Evolutionary conservation across 2,797 vertebrate genomes (phyloP).

Genomic region (Propithecus perrieri): DNA sequence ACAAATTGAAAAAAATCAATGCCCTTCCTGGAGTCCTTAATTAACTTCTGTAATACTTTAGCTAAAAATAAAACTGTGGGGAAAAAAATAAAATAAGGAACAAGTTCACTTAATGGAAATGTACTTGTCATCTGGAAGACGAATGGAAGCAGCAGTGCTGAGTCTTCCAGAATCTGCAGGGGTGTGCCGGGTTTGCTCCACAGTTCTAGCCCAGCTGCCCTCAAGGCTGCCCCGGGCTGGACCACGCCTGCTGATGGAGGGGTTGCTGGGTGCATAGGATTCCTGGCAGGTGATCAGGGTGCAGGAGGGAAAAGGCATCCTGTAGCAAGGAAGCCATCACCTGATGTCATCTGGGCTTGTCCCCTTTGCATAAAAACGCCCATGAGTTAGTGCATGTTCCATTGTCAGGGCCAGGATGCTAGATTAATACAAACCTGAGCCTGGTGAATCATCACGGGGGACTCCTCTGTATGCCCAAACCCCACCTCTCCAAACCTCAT

Average conservation of each 20-base stretch:
- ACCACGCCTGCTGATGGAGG: background rate
- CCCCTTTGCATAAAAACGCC: background rate
- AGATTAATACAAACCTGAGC: background rate
- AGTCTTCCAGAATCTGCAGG: background rate
- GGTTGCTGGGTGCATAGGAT: background rate
- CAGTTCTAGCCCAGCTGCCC: background rate
- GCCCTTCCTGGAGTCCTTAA: background rate
- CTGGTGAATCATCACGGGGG: background rate
- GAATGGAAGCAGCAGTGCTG: background rate
- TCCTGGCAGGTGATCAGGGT: background rate
- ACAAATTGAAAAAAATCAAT: constrained; percentile 27
- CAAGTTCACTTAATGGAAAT: background rate
- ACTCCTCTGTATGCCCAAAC: background rate
- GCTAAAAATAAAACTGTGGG: constrained; percentile 32
- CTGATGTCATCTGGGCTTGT: background rate
- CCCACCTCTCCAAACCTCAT: background rate
- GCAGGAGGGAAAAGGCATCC: background rate
- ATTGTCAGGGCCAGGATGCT: background rate
- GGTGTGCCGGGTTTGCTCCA: background rate
- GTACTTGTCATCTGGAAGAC: background rate
- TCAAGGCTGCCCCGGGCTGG: background rate
- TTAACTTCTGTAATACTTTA: background rate
- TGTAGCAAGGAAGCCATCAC: background rate
- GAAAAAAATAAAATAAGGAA: background rate
- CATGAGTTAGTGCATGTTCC: background rate